Base-by-base conservation (phyloP, 2,113 vertebrate genomes). In the Myotis davidii region DNA sequence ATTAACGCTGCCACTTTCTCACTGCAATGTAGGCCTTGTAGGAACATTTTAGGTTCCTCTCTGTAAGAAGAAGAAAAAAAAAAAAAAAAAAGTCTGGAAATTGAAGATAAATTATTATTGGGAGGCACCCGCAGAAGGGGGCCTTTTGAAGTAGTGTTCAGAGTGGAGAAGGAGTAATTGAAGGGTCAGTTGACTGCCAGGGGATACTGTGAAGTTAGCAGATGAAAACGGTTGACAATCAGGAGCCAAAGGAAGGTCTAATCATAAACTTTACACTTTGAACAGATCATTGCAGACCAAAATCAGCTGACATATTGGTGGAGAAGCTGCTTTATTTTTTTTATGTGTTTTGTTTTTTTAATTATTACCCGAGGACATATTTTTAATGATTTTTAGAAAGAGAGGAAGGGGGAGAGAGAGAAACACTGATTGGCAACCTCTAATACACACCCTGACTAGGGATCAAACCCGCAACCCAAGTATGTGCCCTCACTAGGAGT, bases 1-100 rank as follows among this genome's bases (percentile, higher is more conserved):
- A 64, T 96, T 88, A 97, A 90, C 50, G 12, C 32, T 45, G 67
- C 8, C 13, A 76, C n/a, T n/a, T n/a, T n/a, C n/a, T n/a, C n/a
- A n/a, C n/a, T n/a, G n/a, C n/a, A n/a, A n/a, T n/a, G n/a, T n/a
- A n/a, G n/a, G n/a, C n/a, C n/a, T n/a, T n/a, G n/a, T n/a, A n/a
- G n/a, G n/a, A n/a, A n/a, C n/a, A n/a, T n/a, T n/a, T n/a, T n/a
- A n/a, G n/a, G n/a, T n/a, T n/a, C n/a, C n/a, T n/a, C n/a, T n/a
- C n/a, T n/a, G n/a, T n/a, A n/a, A n/a, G n/a, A n/a, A n/a, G n/a
- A n/a, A n/a, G n/a, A n/a, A n/a, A n/a, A n/a, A 52, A 74, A 25
- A 29, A 61, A 61, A 61, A 59, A 59, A 67, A 67, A 45, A 78
- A 23, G 32, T 73, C 37, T 87, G 48, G 52, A 17, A 48, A 87